Evolutionary conservation across 2,113 vertebrate genomes (phyloP).

Genomic region (Eleginops maclovinus): DNA sequence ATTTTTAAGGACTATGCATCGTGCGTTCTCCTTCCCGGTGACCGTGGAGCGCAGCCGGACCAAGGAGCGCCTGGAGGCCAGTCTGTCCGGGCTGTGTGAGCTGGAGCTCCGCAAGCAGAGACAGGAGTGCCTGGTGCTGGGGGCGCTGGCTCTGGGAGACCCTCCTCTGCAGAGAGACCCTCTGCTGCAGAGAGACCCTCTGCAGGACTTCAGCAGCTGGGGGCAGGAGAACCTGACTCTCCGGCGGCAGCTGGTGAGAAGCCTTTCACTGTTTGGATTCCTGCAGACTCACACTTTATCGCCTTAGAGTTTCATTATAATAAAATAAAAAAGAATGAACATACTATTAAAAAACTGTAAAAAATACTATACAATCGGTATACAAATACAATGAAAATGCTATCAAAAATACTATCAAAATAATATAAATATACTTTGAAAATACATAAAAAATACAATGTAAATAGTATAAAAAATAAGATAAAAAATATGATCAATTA

Average conservation of each 20-base stretch:
- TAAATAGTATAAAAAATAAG: no score
- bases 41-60: conserved; percentile 81
- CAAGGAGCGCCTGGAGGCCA: conserved; percentile 84
- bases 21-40: conserved; percentile 80
- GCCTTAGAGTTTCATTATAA: no score
- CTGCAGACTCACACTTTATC: no score
- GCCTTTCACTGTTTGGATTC: not conserved
- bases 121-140: conserved; percentile 84
- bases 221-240: conserved; percentile 82
- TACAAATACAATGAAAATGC: no score
- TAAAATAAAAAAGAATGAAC: no score
- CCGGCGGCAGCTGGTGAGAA: conserved; percentile 85
- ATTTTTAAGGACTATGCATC: conserved; percentile 70
- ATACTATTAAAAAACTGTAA: no score
- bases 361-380: no score
- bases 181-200: no score
- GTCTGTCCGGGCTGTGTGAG: conserved; percentile 82
- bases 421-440: no score
- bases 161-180: not conserved
- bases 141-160: conserved; percentile 79
- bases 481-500: no score
- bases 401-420: no score
- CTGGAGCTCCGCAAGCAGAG: conserved; percentile 83
- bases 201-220: conserved; percentile 77
- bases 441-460: no score